Conservation (phyloP, 2,113 vertebrate genomes). For the Cettia cetti region DNA sequence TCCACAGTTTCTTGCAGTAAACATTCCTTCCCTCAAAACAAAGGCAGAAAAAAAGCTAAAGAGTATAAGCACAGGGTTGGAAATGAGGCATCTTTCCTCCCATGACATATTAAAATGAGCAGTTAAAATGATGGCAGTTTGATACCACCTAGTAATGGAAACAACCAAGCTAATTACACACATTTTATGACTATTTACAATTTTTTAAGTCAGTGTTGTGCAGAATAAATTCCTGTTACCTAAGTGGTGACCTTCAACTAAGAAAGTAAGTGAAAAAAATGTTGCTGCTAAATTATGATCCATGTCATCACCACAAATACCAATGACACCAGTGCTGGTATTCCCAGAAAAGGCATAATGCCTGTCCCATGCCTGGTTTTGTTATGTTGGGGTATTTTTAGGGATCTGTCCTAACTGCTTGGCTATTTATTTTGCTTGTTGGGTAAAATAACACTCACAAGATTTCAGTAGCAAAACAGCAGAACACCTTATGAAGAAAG, state of each 20-base stretch:
- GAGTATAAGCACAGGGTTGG: neutral
- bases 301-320: neutral
- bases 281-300: neutral
- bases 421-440: neutral
- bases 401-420: neutral
- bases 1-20: neutral
- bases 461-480: neutral
- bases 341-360: neutral
- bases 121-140: neutral
- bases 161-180: neutral
- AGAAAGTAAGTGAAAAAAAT: neutral
- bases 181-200: neutral
- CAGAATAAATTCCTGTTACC: neutral
- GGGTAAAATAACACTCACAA: neutral
- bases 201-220: neutral
- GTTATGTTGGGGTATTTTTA: neutral
- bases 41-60: neutral
- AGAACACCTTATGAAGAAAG: neutral
- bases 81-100: neutral
- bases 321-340: neutral
- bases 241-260: neutral
- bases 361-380: neutral
- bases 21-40: neutral
- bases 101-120: neutral
- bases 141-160: neutral